These are phyloP conservation scores for Meloidogyne chitwoodi DNA, from an alignment of 1,140 invertebrate species.

Conservation along the genomic window DNA sequence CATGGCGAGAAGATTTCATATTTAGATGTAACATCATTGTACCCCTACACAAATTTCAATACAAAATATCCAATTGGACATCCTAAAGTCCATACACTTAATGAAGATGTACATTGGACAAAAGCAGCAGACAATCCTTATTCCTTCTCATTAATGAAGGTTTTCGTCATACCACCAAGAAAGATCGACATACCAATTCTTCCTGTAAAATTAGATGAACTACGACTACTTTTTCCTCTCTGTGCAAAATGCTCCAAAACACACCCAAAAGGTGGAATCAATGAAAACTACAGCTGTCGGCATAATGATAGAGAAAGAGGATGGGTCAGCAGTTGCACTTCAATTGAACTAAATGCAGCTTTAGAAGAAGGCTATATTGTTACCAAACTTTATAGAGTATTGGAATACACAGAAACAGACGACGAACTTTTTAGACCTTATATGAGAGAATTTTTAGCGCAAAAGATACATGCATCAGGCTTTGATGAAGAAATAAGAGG, in stretches of 20 bases:
- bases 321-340: conserved; percentile 7
- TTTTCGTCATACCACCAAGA: not conserved
- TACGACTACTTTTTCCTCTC: not conserved
- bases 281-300: not conserved
- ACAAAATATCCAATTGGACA: not conserved
- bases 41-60: conserved; percentile 5
- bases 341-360: conserved; percentile 8
- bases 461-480: not conserved
- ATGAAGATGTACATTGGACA: not conserved
- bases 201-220: not conserved
- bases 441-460: conserved; percentile 1
- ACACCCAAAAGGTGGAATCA: not conserved
- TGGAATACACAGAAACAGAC: not conserved
- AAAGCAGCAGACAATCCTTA: not conserved
- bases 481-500: not conserved
- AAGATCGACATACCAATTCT: not conserved
- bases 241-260: not conserved
- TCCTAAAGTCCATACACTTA: not conserved
- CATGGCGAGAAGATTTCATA: not conserved
- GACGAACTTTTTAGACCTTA: conserved; percentile 1
- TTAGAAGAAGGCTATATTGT: not conserved
- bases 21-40: not conserved
- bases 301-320: conserved; percentile 5
- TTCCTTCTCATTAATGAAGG: not conserved
- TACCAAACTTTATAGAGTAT: not conserved